These are phyloP conservation scores for Caenorhabditis sp. DNA, from an alignment of 2,888 invertebrate species.

Conservation along the genomic window DNA sequence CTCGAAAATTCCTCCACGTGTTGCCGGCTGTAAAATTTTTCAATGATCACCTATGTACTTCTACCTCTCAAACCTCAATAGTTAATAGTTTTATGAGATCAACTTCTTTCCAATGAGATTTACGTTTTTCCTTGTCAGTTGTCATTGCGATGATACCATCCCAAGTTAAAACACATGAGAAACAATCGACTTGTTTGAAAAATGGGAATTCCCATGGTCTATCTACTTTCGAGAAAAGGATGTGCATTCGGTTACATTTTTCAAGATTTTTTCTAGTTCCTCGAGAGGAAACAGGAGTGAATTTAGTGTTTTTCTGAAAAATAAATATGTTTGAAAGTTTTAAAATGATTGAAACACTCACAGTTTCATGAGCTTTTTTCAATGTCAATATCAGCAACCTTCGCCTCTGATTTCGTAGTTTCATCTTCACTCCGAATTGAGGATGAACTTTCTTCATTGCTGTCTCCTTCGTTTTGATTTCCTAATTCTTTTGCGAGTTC, in stretches of 20 bases:
- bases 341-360: neutral
- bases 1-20: constrained; percentile 22
- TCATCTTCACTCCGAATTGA: constrained; percentile 2
- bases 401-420: constrained; percentile 9
- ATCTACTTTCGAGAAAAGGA: constrained; percentile 3
- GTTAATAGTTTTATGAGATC: constrained; percentile 24
- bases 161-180: constrained; percentile 22
- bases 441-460: constrained; percentile 1
- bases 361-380: constrained; percentile 13
- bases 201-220: neutral
- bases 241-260: constrained; percentile 19
- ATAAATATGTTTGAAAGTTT: neutral
- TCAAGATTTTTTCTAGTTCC: constrained; percentile 21
- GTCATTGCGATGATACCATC: constrained; percentile 24
- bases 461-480: constrained; percentile 12
- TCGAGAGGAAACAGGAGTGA: constrained; percentile 1
- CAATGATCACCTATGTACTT: too few species aligned
- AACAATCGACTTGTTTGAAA: constrained; percentile 4
- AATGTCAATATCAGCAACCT: constrained; percentile 13
- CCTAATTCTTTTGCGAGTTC: constrained; percentile 21
- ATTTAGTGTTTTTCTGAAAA: constrained; percentile 6
- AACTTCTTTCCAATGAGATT: constrained; percentile 15
- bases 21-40: constrained; percentile 3
- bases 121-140: constrained; percentile 13
- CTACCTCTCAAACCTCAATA: constrained; percentile 1